A percentile compares a stretch with the other conserved stretches of the same genome.
Evolutionary conservation across 1,140 invertebrate species (phyloP).

Genomic region (Nomia melanderi): DNA sequence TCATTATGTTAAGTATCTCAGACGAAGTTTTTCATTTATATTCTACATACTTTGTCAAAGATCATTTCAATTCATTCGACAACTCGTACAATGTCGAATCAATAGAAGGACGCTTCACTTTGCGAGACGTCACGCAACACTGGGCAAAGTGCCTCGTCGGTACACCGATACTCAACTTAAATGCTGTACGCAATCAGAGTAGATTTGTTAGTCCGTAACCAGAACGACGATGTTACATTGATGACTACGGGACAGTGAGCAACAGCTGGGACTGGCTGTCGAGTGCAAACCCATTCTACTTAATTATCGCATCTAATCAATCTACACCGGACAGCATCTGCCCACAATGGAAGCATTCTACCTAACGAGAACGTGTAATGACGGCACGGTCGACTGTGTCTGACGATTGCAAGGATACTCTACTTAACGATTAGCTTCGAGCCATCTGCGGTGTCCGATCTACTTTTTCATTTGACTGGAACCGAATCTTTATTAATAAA

Average conservation of each 20-base stretch:
- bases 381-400: not conserved
- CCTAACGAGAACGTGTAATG: too few relatives aligned
- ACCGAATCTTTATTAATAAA: too few relatives aligned
- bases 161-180: not conserved
- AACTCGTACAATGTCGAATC: too few relatives aligned
- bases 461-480: too few relatives aligned
- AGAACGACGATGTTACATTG: not conserved
- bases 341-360: not conserved
- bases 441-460: not conserved
- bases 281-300: not conserved
- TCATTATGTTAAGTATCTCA: too few relatives aligned
- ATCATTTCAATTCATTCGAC: too few relatives aligned
- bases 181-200: not conserved
- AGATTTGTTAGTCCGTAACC: not conserved
- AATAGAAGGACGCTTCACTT: not conserved
- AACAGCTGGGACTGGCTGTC: not conserved
- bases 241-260: not conserved
- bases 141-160: not conserved
- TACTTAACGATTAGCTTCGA: not conserved
- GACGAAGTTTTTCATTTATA: too few relatives aligned
- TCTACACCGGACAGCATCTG: not conserved
- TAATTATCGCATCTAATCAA: slow-evolving; percentile 1
- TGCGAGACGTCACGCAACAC: not conserved
- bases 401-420: not conserved
- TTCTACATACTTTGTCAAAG: too few relatives aligned